Evolutionary conservation across 2,888 invertebrate genomes (phyloP), one percentile per base, ranked within the genome.

Genomic region (Zhuqinia jingwanae): DNA sequence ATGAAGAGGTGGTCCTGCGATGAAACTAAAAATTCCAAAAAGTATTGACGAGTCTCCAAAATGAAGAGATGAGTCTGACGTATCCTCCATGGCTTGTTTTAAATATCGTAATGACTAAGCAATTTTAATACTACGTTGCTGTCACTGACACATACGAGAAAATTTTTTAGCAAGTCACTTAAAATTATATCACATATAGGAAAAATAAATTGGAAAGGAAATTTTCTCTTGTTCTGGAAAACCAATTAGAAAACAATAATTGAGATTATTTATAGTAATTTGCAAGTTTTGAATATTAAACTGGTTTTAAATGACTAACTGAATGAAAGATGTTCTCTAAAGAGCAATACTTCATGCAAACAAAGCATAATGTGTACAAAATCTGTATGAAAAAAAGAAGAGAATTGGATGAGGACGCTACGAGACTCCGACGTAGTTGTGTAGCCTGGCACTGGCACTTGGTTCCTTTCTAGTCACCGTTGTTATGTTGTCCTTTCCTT

Each of bases 391-490:
- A 63, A 58, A n/a, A n/a, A 77, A 6, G n/a, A 47, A 45, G 8
- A 27, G 60, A 78, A 60, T 60, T 58, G 45, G 42, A 47, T 63
- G 45, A 47, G 47, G 22, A 47, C 22, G 63, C 42, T 17, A 78
- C 22, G 30, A 79, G 63, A 47, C 15, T 63, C 63, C 65, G 22
- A 65, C 27, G 63, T 50, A 27, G 58, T 65, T 65, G 63, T 65
- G 63, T 56, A 56, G 56, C 56, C 76, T 76, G 56, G 76, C 30
- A 84, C 84, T 84, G 84, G 84, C 77, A 53, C 77, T 84, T 84
- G 53, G 63, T 36, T 83, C 76, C 22, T 65, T 47, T 79, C 50
- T 25, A 63, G 63, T 25, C 60, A 15, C 11, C 53, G n/a, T 45
- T 36, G 25, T 60, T 36, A 60, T 58, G 20, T 77, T 22, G 15